A percentile compares a stretch with the other conserved stretches of the same genome.
Evolutionary conservation across 2,113 vertebrate species (phyloP).

Genomic region (Hemichromis elongatus): DNA sequence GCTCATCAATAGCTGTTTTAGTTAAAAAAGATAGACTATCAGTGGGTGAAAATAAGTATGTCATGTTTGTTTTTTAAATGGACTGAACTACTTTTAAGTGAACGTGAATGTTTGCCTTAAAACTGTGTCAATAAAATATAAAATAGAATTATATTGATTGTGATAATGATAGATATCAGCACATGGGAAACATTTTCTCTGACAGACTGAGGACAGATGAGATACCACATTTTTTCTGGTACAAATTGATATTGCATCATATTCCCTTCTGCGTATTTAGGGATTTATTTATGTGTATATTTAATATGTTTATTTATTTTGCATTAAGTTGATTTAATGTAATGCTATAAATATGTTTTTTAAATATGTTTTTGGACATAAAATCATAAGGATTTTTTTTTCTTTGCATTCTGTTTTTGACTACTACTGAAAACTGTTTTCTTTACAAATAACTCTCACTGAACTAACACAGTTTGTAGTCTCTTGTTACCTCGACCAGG

Average conservation of each 20-base stretch:
- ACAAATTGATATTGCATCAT: not conserved
- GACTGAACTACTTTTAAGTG: not conserved
- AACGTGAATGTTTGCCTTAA: not conserved
- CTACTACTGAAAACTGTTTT: too few species aligned
- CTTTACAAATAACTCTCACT: too few species aligned
- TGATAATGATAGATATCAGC: not conserved
- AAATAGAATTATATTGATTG: not conserved
- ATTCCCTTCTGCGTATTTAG: not conserved
- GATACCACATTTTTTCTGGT: not conserved
- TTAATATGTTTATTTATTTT: not conserved
- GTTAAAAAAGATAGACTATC: not conserved
- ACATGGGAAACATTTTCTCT: not conserved
- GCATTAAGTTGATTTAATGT: not conserved
- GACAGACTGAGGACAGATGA: not conserved
- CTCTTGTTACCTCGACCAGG: too few species aligned
- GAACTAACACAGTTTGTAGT: too few species aligned
- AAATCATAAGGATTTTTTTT: not conserved
- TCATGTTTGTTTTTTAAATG: not conserved
- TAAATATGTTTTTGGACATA: not conserved
- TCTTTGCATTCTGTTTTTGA: not conserved
- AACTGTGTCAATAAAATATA: not conserved
- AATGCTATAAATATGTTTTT: not conserved
- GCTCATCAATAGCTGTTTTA: constrained; percentile 17
- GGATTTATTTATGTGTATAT: not conserved
- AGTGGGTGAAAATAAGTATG: not conserved